Percentiles rank a stretch among this genome's conserved stretches.
Evolutionary conservation across 1,140 invertebrate species (phyloP).

Genomic region (Pseudomyrmex pallidus): DNA sequence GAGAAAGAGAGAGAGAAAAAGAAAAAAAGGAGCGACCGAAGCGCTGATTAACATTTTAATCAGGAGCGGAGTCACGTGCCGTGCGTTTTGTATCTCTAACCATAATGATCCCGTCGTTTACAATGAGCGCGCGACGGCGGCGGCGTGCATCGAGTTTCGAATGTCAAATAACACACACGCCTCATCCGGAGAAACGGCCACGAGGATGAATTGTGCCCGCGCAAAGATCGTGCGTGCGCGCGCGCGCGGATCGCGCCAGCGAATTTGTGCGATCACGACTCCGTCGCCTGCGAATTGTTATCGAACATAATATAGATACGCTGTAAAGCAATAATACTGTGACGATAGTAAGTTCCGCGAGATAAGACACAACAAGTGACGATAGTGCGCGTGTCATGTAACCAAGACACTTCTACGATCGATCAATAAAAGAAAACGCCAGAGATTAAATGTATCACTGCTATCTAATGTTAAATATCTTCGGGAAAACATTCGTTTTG

Average conservation of each 20-base stretch:
- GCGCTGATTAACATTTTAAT: conserved; percentile 84
- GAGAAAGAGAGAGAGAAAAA: not conserved
- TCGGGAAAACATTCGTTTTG: too few relatives aligned
- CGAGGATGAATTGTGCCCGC: not conserved
- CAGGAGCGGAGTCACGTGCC: conserved; percentile 81
- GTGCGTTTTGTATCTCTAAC: conserved; percentile 63
- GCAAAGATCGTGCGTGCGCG: not conserved
- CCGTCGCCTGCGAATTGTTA: not conserved
- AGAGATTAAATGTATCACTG: too few relatives aligned
- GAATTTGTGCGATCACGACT: not conserved
- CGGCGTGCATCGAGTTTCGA: conserved; percentile 37
- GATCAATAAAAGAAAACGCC: too few relatives aligned
- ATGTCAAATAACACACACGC: conserved; percentile 58
- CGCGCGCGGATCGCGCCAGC: not conserved
- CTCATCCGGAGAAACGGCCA: not conserved
- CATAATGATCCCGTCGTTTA: conserved; percentile 71
- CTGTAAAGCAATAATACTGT: too few relatives aligned
- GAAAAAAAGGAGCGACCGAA: conserved; percentile 22
- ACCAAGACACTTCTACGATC: too few relatives aligned
- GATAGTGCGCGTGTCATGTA: too few relatives aligned
- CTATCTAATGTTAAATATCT: too few relatives aligned
- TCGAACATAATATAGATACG: too few relatives aligned
- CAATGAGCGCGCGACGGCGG: conserved; percentile 45
- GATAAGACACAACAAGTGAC: too few relatives aligned
- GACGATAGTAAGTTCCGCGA: too few relatives aligned